Conservation (phyloP, 2,113 vertebrate species). For the Isurus oxyrinchus region DNA sequence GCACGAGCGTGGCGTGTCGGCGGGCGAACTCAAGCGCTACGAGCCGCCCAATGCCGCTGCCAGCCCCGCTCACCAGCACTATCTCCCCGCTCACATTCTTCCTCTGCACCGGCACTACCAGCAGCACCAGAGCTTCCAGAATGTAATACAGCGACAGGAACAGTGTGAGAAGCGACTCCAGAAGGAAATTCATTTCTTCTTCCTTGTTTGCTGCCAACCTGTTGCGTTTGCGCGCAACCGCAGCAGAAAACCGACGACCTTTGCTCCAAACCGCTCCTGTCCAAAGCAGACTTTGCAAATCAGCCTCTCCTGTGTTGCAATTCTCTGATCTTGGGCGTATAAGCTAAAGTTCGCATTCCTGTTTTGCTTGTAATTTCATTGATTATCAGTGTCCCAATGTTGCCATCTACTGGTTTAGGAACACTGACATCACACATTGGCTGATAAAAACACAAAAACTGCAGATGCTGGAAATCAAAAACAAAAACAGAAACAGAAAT, state of each 20-base stretch:
- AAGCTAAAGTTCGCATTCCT: not conserved
- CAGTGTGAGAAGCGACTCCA: constrained; percentile 59
- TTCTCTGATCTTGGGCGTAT: not conserved
- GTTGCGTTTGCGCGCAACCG: no score
- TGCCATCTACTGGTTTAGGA: not conserved
- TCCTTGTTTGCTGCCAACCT: not conserved
- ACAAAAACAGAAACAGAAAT: no score
- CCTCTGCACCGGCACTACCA: constrained; percentile 60
- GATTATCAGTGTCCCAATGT: not conserved
- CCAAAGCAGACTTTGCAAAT: not conserved
- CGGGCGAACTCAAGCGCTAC: constrained; percentile 70
- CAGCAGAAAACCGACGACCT: not conserved
- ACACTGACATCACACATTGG: not conserved
- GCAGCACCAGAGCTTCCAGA: constrained; percentile 60
- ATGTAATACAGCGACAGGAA: constrained; percentile 61
- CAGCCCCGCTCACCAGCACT: constrained; percentile 79
- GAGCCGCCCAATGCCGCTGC: constrained; percentile 74
- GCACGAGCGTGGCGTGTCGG: constrained; percentile 63
- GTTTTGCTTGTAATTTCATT: not conserved
- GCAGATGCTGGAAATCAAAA: no score
- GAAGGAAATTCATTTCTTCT: constrained; percentile 68
- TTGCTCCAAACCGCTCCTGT: not conserved
- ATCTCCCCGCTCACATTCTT: constrained; percentile 75
- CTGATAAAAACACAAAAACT: no score
- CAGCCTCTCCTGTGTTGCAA: not conserved